These are phyloP conservation scores for Bubalus kerabau DNA, from an alignment of 2,113 vertebrate genomes.

Conservation along the genomic window DNA sequence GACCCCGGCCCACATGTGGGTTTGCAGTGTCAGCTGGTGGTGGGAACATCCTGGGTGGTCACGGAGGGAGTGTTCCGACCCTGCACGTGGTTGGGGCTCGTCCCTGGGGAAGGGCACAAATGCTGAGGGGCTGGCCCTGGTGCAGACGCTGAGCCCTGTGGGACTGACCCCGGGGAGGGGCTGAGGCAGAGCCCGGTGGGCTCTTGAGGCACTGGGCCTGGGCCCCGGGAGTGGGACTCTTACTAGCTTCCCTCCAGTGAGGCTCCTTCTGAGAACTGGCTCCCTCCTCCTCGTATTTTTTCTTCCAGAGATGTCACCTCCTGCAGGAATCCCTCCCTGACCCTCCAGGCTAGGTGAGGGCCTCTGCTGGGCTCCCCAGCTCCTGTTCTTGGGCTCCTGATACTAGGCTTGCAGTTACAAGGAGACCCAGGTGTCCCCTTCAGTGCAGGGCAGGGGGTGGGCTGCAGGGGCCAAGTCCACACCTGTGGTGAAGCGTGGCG, in stretches of 20 bases:
- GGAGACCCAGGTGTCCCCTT: not conserved
- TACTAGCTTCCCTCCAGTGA: not conserved
- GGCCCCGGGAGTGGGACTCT: not conserved
- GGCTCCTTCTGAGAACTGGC: not conserved
- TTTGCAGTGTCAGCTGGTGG: not conserved
- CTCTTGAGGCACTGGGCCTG: not conserved
- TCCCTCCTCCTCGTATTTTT: not conserved
- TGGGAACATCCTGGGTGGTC: not conserved
- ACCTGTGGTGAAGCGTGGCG: fast-evolving
- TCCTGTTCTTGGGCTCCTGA: not conserved
- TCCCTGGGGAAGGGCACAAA: not conserved
- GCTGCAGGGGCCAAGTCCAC: not conserved
- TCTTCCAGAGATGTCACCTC: not conserved
- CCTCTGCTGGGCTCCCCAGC: not conserved
- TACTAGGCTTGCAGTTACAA: fast-evolving
- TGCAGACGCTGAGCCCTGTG: no score
- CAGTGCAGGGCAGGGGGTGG: fast-evolving
- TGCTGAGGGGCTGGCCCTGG: no score
- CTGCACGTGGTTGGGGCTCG: not conserved
- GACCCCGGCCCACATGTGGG: fast-evolving
- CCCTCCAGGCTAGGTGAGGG: not conserved
- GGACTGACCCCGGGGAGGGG: not conserved
- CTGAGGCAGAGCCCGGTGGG: not conserved
- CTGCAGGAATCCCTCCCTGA: not conserved
- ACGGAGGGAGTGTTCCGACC: not conserved